Evolutionary conservation across 2,797 vertebrate genomes (phyloP), one percentile per base, ranked within the genome.

Genomic region (Alectoris magna): DNA sequence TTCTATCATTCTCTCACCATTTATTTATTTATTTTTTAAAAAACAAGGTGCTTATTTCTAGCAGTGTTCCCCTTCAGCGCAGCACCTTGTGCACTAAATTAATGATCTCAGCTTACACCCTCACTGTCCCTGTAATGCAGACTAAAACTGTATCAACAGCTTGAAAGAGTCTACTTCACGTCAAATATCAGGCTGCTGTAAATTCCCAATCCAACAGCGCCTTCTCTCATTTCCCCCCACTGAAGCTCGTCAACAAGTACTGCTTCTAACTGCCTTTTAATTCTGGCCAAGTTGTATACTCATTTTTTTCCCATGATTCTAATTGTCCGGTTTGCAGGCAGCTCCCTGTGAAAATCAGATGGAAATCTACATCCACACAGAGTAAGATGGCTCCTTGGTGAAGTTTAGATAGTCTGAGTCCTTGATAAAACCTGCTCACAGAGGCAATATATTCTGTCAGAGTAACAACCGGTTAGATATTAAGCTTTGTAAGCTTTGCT

Each of bases 81-180:
- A 43, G 31, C 15, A 39, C 0, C 0, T 38, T 73, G 12, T 8
- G 3, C 44, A 14, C 31, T n/a, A 66, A 22, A n/a, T 26, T 21
- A 22, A 26, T 66, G 38, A 53, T 23, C 22, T 48, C 2, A 1
- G 26, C 15, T 66, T 34, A 46, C 21, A 74, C 12, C 8, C 9
- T 74, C 0, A 0, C 14, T 64, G 22, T 71, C 3, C 24, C 63
- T 90, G 17, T 34, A 46, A 66, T 43, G 31, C 22, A 94, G 31
- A 69, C 36, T 41, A 62, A 19, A 71, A 71, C n/a, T 49, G 3
- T 48, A 10, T 41, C 24, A 66, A 41, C 8, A n/a, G 44, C 6
- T 3, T 59, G 44, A 91, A 41, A 46, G 72, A 62, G 18, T n/a
- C 59, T 56, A 8, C 48, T 81, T 23, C 24, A 5, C 39, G 2